Evolutionary conservation across 2,113 vertebrate genomes (phyloP), one percentile per base, ranked within the genome.

Genomic region (Phyllostomus discolor): DNA sequence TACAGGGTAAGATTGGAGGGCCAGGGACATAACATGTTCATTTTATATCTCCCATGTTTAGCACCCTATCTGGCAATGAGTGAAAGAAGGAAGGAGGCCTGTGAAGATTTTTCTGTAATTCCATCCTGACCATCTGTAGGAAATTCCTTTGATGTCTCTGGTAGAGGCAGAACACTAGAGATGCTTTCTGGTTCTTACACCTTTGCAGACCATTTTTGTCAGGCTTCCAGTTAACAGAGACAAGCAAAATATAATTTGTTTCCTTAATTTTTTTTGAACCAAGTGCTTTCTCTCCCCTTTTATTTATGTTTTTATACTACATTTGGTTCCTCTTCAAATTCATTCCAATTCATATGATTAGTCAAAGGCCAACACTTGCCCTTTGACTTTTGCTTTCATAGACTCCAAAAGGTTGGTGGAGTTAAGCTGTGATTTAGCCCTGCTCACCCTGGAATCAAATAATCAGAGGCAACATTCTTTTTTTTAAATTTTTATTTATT

Each of bases 181-280:
- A 76, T 70, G 5, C 28, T 76, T 91, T 41, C 48, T 82, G 72
- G 64, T 33, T 73, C 59, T 69, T 75, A 85, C 3, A 86, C 54
- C 67, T 95, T 92, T 92, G 33, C 38, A 28, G 76, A 48, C 80
- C 24, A 35, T 52, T 83, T 72, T 92, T 69, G 41, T 50, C 64
- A 84, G 57, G 7, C n/a, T 64, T 84, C 66, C 93, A 14, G 50
- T 46, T 84, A 66, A 84, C 59, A 88, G 57, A 82, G 89, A 80
- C 87, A 95, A 87, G 66, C 73, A 95, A 96, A 96, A 67, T 57
- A 88, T 81, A 62, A 79, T 96, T 96, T 73, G 70, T 48, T 95
- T 84, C 86, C 33, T 80, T 20, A 46, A 10, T 33, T 43, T 81
- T 81, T 90, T 90, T 90, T 62, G 16, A 91, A 86, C 4, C 72